These are phyloP conservation scores for Spizaetus ornatus DNA, from an alignment of 2,113 vertebrate genomes.

Conservation along the genomic window DNA sequence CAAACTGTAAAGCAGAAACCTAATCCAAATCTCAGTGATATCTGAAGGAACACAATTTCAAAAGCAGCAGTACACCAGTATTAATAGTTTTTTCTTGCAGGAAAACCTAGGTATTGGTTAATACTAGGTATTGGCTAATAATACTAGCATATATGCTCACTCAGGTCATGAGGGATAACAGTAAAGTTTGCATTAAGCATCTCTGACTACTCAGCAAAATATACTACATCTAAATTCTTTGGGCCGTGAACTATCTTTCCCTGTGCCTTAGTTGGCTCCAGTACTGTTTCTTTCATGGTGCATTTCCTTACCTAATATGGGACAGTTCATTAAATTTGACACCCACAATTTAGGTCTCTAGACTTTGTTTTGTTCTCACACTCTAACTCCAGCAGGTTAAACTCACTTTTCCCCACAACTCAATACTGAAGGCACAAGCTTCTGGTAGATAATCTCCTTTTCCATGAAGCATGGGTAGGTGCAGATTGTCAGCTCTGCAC, in stretches of 20 bases:
- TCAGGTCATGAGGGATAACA: not conserved
- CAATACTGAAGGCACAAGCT: not conserved
- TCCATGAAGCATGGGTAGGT: not conserved
- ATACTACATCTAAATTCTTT: not conserved
- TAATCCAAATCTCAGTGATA: not conserved
- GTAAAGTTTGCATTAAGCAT: not conserved
- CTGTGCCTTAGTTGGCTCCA: not conserved
- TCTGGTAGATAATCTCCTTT: not conserved
- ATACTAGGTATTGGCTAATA: not conserved
- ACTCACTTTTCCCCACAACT: not conserved
- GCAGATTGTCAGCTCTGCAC: not conserved
- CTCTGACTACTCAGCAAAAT: not conserved
- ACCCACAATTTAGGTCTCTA: not conserved
- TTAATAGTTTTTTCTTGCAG: not conserved
- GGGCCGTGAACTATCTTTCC: not conserved
- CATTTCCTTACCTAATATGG: not conserved
- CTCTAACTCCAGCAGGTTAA: not conserved
- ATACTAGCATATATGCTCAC: not conserved
- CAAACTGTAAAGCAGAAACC: not conserved
- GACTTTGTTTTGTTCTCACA: not conserved
- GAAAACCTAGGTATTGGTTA: not conserved
- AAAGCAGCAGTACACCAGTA: not conserved
- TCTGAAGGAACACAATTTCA: not conserved
- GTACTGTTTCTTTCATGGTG: not conserved
- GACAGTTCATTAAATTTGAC: not conserved